These are phyloP conservation scores for rabbit (Oryctolagus cuniculus) DNA, from an alignment of 2,113 vertebrate genomes.

Conservation along the genomic window mOryCun1.1 NC_091444.1:40733001-40733500, in stretches of 20 bases:
- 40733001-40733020: neutral
- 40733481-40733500: neutral
- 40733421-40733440: neutral
- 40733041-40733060: no score
- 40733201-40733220: neutral
- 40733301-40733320: rapidly evolving
- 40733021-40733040: no score
- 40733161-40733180: neutral
- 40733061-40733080: rapidly evolving
- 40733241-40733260: neutral
- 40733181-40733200: neutral
- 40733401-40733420: constrained; percentile 26
- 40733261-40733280: neutral
- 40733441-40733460: neutral
- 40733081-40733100: neutral
- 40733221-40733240: neutral
- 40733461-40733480: rapidly evolving
- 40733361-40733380: neutral
- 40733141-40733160: neutral
- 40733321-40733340: neutral
- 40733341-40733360: neutral
- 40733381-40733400: neutral
- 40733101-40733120: neutral
- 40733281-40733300: neutral
- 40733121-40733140: neutral